Evolutionary conservation across 2,888 invertebrate species (phyloP), one percentile per base, ranked within the genome.

Genomic region (Aquatica leii): DNA sequence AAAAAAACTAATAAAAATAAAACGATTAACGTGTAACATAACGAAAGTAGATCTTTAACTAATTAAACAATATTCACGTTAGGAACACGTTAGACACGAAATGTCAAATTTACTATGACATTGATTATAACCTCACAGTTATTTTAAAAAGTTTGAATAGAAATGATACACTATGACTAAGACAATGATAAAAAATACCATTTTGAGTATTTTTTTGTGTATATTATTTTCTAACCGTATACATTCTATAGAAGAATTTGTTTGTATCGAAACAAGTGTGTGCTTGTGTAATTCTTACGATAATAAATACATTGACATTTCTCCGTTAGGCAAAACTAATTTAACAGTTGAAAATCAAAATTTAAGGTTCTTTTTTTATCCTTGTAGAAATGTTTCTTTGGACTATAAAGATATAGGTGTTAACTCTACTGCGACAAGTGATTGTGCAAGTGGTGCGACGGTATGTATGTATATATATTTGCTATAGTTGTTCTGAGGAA

Each of bases 231-330:
- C 34, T 55, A 55, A 15, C 12, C 41, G 18, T 21, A 35, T 31
- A 21, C 37, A 52, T 24, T 46, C 43, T 37, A 43, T 41, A 11
- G 54, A 62, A 34, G 59, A 67, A n/a, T 43, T 59, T 11, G 37
- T 43, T 46, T 69, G 69, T 54, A 51, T 58, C 6, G 43, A 71
- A 43, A 15, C 72, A 62, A 68, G 69, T 17, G 64, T 75, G 54
- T 82, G 82, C 67, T 67, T 70, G 37, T 82, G 82, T 60, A 58
- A 67, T 51, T 71, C 80, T 18, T 68, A 76, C 3, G 75, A 80
- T 55, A 76, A 78, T 37, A 69, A 69, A 15, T 76, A 73, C 65
- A 78, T 80, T 52, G 71, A 78, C 67, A 66, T 78, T 65, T 67
- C 71, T 35, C 62, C 62, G 61, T 64, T 70, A 49, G 66, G 52